Base-by-base conservation (phyloP, 2,113 vertebrate genomes). In the Euleptes europaea region DNA sequence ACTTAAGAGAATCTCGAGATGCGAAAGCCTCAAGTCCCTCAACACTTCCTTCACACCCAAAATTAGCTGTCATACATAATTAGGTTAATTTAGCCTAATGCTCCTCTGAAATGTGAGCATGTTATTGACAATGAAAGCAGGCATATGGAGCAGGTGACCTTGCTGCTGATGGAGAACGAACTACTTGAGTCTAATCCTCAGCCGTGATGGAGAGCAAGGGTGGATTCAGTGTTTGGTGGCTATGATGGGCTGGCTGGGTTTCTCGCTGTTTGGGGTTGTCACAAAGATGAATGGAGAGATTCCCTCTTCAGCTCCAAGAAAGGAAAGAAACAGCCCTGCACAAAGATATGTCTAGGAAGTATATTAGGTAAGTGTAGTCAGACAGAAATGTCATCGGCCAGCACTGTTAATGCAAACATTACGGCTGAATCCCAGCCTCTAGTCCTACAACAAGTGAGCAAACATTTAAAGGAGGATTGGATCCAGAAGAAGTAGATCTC, bases 51-150 rank as follows among this genome's bases (percentile, higher is more conserved):
- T 89, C 93, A 92, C 92, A 88, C 82, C 94, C 92, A 92, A 95
- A 96, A 96, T 95, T 92, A 95, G 86, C 95, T 95, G 95, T 93
- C 96, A 95, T 86, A 91, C 51, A 88, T 90, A 94, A 95, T 96
- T 95, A 93, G 51, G 23, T 90, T 93, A 94, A 94, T 92, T 94
- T 92, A 84, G 82, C 72, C 88, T 91, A 92, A 93, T 51, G 49
- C 78, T 92, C 84, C 88, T 84, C 72, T 90, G 90, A 95, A 93
- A 91, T n/a, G 60, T 87, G 77, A 93, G 86, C 83, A 86, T 9
- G 1, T 91, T 92, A 92, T 95, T 92, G 94, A 90, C 90, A 88
- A 92, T 84, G 94, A 95, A 93, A 94, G 91, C 85, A 94, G 94
- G 93, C 94, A 94, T 88, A 93, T 78, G 93, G 93, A 94, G 89